A percentile compares a stretch with the other conserved stretches of the same genome.
These are phyloP conservation scores for Hydrochoerus hydrochaeris DNA, from an alignment of 2,113 vertebrate genomes.

Conservation along the genomic window DNA sequence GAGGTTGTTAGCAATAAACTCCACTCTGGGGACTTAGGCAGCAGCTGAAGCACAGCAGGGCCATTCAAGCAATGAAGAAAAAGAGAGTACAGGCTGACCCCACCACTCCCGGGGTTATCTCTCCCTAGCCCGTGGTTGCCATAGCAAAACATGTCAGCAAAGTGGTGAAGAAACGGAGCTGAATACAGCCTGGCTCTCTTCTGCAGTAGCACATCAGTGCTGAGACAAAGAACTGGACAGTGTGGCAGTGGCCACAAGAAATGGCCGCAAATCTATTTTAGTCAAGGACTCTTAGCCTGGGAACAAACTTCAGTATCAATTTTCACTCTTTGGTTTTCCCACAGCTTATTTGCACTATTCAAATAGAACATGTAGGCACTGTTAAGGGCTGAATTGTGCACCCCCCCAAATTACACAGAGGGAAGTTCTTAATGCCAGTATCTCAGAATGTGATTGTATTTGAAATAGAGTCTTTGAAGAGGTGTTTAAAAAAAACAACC, in stretches of 20 bases:
- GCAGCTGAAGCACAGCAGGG: neutral
- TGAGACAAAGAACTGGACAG: neutral
- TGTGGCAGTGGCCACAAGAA: neutral
- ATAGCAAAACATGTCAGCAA: neutral
- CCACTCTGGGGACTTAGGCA: neutral
- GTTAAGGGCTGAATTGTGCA: fast-evolving
- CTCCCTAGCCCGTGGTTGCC: neutral
- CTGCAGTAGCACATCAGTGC: neutral
- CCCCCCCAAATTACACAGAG: neutral
- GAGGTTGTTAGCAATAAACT: neutral
- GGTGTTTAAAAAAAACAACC: neutral
- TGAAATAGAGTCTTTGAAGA: neutral
- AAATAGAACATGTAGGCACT: neutral
- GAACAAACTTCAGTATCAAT: neutral
- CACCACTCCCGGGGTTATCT: neutral
- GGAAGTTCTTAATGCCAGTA: neutral
- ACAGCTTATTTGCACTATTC: neutral
- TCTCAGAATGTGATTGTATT: neutral
- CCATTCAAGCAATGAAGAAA: neutral
- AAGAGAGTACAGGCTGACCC: neutral
- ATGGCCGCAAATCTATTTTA: neutral
- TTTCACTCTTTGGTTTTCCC: neutral
- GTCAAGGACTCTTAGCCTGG: neutral
- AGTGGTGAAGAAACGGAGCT: neutral
- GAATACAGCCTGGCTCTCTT: neutral